Conservation (phyloP, 1,140 invertebrate species). For the Metopolophium dirhodum region DNA sequence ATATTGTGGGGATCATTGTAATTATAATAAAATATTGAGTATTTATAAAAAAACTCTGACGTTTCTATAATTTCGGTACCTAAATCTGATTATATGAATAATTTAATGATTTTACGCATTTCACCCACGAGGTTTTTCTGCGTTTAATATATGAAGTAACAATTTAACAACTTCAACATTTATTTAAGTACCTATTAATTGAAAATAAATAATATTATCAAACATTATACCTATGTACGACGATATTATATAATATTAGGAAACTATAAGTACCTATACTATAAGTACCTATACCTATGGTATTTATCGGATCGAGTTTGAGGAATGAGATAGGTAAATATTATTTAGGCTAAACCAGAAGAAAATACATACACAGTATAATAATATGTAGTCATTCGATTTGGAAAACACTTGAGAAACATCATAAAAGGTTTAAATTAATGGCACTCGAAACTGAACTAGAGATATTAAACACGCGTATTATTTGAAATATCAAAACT, state of each 20-base stretch:
- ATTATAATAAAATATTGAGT: not conserved
- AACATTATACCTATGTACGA: not conserved
- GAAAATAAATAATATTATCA: not conserved
- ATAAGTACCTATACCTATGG: not conserved
- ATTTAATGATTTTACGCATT: not conserved
- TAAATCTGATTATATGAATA: too few species aligned
- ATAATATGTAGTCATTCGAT: not conserved
- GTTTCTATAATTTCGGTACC: too few species aligned
- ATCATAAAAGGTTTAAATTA: not conserved
- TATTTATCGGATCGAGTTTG: not conserved
- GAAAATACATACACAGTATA: not conserved
- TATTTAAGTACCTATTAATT: not conserved
- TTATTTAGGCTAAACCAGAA: not conserved
- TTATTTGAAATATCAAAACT: not conserved
- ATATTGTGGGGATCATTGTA: not conserved
- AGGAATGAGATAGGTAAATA: not conserved
- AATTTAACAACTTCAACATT: not conserved
- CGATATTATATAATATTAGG: not conserved
- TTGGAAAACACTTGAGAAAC: slow-evolving; percentile 1
- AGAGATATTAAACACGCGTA: not conserved
- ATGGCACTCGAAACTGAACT: not conserved
- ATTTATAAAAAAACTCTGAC: not conserved
- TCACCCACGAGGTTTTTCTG: not conserved
- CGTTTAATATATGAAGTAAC: not conserved
- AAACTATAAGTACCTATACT: not conserved